Base-by-base conservation (phyloP, 2,113 vertebrate species). In the Sialia sialis region DNA sequence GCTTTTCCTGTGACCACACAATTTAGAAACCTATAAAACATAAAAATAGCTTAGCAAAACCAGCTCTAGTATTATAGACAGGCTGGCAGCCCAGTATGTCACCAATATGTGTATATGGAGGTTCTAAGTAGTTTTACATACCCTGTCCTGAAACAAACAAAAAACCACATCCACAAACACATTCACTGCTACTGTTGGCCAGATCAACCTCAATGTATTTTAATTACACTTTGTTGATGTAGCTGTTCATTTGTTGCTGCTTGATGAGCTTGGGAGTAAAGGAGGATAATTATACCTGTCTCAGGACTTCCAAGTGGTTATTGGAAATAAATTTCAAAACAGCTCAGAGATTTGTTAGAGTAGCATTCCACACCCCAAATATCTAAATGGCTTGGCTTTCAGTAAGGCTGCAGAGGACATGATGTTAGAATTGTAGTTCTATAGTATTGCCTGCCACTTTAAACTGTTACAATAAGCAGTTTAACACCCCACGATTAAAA, bases 31-130 rank as follows among this genome's bases (percentile, higher is more conserved):
- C 19, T 41, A 22, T 1, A 60, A 30, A 27, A 67, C 15, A 77
- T 14, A 43, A 64, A 56, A 67, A 5, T 36, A 72, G 34, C 38
- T 63, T 16, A 36, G 30, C 32, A 81, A 63, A 67, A 55, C 0
- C 48, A 27, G 25, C 21, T 10, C 0, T 9, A 29, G 41, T 8
- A 20, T 10, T 27, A 34, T 0, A 58, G 39, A 7, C 15, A 59
- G 54, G 29, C 41, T 62, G 25, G 8, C 27, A 87, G 56, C 27
- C 41, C 36, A 30, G 15, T 26, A 7, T 41, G 19, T 16, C 26
- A 26, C 25, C 25, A 51, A 5, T 13, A 23, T 10, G 16, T 16
- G 11, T 7, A 59, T 48, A 32, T 26, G 43, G 5, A 72, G 43
- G 49, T 83, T 38, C 18, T 26, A 44, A 52, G 8, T 19, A 77